A percentile compares a stretch with the other conserved stretches of the same genome.
Evolutionary conservation across 2,113 vertebrate genomes (phyloP).

Genomic region (Spizaetus ornatus): DNA sequence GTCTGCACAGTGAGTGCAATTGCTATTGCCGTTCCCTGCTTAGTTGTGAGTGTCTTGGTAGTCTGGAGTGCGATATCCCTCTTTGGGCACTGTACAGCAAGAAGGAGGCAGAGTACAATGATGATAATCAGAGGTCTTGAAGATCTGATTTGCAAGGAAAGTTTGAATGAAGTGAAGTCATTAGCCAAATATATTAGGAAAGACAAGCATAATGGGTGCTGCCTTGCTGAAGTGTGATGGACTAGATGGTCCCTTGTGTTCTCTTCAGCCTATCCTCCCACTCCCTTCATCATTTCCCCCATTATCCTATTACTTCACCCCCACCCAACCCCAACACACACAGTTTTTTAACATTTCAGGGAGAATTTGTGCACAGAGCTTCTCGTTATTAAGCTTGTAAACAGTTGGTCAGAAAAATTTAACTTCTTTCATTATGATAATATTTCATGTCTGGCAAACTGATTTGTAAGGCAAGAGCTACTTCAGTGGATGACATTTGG

Average conservation of each 20-base stretch:
- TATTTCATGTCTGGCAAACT: neutral
- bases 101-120: neutral
- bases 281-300: neutral
- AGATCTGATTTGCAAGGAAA: neutral
- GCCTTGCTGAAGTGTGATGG: fast-evolving
- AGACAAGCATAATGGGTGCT: neutral
- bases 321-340: neutral
- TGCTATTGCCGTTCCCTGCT: neutral
- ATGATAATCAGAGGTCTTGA: neutral
- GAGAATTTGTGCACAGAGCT: neutral
- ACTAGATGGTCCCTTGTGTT: neutral
- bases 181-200: neutral
- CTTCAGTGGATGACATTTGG: neutral
- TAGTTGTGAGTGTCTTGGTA: neutral
- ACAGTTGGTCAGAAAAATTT: neutral
- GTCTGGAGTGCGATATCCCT: fast-evolving
- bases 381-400: neutral
- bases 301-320: neutral
- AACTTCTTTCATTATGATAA: neutral
- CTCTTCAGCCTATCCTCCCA: neutral
- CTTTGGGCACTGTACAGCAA: neutral
- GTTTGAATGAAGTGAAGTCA: neutral
- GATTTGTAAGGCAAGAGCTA: neutral
- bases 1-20: neutral
- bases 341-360: neutral